Conservation (phyloP, 2,797 vertebrate genomes). For the Kryptolebias ocellatus region DNA sequence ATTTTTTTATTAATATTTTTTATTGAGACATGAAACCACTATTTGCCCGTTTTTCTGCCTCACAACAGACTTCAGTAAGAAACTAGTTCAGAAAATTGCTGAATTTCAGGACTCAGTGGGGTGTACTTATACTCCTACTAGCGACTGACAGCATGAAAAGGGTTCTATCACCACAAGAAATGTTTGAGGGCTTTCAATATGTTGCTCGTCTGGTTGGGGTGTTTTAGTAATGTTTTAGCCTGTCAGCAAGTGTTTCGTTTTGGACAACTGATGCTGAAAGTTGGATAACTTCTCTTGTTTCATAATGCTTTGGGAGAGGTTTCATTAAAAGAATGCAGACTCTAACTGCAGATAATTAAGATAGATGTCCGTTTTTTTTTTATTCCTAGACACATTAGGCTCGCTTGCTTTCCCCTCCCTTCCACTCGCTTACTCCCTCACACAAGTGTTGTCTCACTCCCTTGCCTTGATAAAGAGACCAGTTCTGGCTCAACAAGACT, state of each 20-base stretch:
- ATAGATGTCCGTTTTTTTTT: conserved; percentile 55
- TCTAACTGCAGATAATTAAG: conserved; percentile 56
- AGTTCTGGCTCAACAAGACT: conserved; percentile 63
- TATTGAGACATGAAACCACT: conserved; percentile 4
- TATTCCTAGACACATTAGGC: conserved; percentile 35
- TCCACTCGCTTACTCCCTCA: conserved; percentile 38
- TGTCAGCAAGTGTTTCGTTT: conserved; percentile 8
- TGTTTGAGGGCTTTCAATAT: conserved; percentile 37
- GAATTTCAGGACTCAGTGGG: conserved; percentile 16
- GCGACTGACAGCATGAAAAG: conserved; percentile 51
- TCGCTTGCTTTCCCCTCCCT: conserved; percentile 14
- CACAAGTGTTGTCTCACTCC: conserved; percentile 46
- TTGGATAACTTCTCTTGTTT: not conserved
- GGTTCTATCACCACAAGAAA: conserved; percentile 50
- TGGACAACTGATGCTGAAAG: conserved; percentile 3
- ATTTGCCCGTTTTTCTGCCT: not conserved
- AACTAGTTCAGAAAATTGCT: conserved; percentile 24
- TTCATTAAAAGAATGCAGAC: conserved; percentile 24
- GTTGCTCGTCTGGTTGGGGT: conserved; percentile 19
- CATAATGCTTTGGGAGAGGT: not conserved
- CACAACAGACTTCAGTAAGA: conserved; percentile 1
- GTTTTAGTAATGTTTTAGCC: conserved; percentile 11
- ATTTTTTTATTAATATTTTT: not conserved
- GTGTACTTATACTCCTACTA: conserved; percentile 22
- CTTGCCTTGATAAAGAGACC: conserved; percentile 42